These are phyloP conservation scores for Atrina japonica DNA, from an alignment of 2,888 invertebrate genomes.

Conservation along the genomic window DNA sequence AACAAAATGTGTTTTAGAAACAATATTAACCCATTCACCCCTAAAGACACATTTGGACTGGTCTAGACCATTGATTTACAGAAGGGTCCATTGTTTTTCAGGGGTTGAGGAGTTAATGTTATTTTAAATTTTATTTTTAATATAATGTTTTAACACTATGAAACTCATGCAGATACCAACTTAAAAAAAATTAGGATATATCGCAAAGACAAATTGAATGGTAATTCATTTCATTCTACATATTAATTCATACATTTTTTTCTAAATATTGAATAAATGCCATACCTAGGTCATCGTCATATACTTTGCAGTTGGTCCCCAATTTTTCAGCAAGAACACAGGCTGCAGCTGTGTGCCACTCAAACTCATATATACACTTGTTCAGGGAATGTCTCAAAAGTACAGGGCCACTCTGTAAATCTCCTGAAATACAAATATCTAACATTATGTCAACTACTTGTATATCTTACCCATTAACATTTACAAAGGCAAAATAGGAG, in stretches of 20 bases:
- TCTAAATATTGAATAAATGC: background rate
- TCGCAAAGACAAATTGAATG: background rate
- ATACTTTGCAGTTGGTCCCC: conserved; percentile 66
- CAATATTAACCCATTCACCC: too few relatives aligned
- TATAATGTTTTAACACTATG: background rate
- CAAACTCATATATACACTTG: conserved; percentile 74
- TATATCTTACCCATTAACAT: too few relatives aligned
- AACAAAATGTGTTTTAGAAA: too few relatives aligned
- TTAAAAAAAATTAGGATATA: background rate
- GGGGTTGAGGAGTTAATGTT: too few relatives aligned
- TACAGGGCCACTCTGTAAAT: conserved; percentile 67
- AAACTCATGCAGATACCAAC: too few relatives aligned
- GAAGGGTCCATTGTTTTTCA: too few relatives aligned
- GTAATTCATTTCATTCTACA: background rate
- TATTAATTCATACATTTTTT: background rate
- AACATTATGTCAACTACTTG: background rate
- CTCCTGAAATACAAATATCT: conserved; percentile 55
- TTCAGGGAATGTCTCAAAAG: conserved; percentile 64
- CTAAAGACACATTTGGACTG: too few relatives aligned
- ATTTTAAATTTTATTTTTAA: too few relatives aligned
- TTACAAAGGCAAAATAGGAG: too few relatives aligned
- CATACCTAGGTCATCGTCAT: conserved; percentile 64
- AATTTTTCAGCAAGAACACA: conserved; percentile 67
- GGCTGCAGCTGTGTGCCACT: conserved; percentile 78
- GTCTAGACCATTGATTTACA: too few relatives aligned